Evolutionary conservation across 2,888 invertebrate genomes (phyloP), one percentile per base, ranked within the genome.

Genomic region (Acholoe squamosa): DNA sequence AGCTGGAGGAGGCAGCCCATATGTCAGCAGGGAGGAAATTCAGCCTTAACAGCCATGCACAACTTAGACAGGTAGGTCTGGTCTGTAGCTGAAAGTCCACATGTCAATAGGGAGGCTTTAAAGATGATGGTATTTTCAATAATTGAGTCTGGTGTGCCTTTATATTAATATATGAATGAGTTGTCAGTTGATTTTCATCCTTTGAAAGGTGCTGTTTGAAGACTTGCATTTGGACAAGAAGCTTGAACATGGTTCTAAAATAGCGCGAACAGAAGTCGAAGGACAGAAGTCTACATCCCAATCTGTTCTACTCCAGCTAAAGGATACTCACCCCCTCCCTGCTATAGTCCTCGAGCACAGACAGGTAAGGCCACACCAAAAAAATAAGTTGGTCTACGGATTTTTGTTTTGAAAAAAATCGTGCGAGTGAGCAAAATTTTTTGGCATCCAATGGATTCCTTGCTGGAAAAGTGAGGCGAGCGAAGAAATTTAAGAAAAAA

Each of bases 231-330:
- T 95, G 84, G 95, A 95, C 89, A 77, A 92, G 77, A 94, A 93
- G 90, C 90, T 95, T n/a, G 92, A 93, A 16, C 67, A 91, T 34
- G 77, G 84, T 25, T 92, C 92, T 52, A 94, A 94, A 77, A 90
- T 95, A 14, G 93, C 93, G 0, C 94, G 93, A 91, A 95, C 95
- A 33, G 92, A 92, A 91, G 93, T 93, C 0, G 92, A 92, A 31
- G 93, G 94, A 7, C 93, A 94, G 90, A 95, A 93, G 89, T 95
- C 95, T 14, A 95, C 95, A 34, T 94, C 94, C 7, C 95, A 95
- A 91, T 89, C 93, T 52, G 94, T 94, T 14, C 93, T 95, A 0
- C 93, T 90, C 31, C 94, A 94, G 90, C 92, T 95, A 76, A 84
- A 91, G 25, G 92, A 91, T 52, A 89, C 93, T 0, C 95, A 95